Evolutionary conservation across 2,888 invertebrate genomes (phyloP).

Genomic region (Theodoxus fluviatilis): DNA sequence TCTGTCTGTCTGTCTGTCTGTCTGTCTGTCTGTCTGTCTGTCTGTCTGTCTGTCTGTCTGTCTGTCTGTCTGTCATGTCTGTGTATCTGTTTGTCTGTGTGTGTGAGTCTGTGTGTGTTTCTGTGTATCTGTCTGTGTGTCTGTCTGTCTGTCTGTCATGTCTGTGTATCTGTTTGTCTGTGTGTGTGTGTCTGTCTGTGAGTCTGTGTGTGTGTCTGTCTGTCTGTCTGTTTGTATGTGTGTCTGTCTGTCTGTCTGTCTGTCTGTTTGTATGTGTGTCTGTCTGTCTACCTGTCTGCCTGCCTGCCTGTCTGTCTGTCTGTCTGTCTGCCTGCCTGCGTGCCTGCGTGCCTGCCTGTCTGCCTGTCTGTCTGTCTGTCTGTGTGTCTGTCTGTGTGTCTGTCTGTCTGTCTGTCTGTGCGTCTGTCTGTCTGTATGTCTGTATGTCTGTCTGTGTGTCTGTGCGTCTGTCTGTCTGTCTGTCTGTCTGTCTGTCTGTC

Average conservation of each 20-base stretch:
- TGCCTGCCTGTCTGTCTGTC: no score
- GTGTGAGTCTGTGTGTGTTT: constrained; percentile 12
- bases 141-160: background rate
- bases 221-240: background rate
- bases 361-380: background rate
- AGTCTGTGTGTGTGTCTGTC: background rate
- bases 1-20: background rate
- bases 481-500: background rate
- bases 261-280: no score
- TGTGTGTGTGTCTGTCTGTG: constrained; percentile 13
- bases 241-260: constrained; percentile 11
- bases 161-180: constrained; percentile 4
- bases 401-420: background rate
- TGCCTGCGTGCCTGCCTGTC: no score
- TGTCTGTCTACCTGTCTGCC: no score
- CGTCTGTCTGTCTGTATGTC: background rate
- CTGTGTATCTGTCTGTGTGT: background rate
- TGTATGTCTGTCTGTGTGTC: background rate
- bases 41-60: background rate
- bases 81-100: background rate
- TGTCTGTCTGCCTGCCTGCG: no score
- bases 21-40: constrained; percentile 18
- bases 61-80: background rate
- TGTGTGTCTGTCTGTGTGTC: constrained; percentile 6
- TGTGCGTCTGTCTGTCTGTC: background rate